phyloP scores from a whole-genome alignment of 1,140 invertebrate genomes.

The Drepana arcuata region DNA sequence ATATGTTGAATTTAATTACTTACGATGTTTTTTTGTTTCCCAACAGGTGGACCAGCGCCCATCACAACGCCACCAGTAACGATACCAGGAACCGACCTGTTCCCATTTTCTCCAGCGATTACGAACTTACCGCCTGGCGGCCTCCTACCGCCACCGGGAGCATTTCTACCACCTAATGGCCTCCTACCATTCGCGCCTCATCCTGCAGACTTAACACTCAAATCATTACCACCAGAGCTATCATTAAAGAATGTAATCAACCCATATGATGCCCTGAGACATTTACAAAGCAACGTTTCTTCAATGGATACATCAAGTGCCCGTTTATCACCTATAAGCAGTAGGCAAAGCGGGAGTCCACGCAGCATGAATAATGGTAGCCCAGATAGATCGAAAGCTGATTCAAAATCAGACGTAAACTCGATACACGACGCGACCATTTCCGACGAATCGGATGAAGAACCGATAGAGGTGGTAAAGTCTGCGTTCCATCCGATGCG shows the following conservation, averaged over 20 bases:
- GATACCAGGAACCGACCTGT: slow-evolving; percentile 67
- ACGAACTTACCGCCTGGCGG: slow-evolving; percentile 64
- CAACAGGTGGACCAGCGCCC: slow-evolving; percentile 60
- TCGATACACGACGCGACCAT: slow-evolving; percentile 77
- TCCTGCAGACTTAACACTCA: slow-evolving; percentile 58
- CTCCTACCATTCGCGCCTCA: slow-evolving; percentile 62
- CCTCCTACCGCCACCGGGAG: slow-evolving; percentile 66
- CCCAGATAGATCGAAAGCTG: slow-evolving; percentile 63
- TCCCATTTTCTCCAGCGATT: slow-evolving; percentile 63
- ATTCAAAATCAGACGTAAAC: slow-evolving; percentile 73
- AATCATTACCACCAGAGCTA: slow-evolving; percentile 50
- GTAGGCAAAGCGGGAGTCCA: slow-evolving; percentile 68
- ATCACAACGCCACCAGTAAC: slow-evolving; percentile 59
- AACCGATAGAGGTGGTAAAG: slow-evolving; percentile 81
- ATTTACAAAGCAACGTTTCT: slow-evolving; percentile 60
- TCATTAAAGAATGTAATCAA: slow-evolving; percentile 50
- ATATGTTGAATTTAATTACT: slow-evolving; percentile 18
- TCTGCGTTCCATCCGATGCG: slow-evolving; percentile 79
- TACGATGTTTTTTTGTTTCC: slow-evolving; percentile 35
- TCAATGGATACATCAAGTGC: slow-evolving; percentile 62
- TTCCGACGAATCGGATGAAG: slow-evolving; percentile 75
- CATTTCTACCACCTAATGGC: slow-evolving; percentile 59
- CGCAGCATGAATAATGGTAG: slow-evolving; percentile 64
- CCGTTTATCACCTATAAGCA: slow-evolving; percentile 72
- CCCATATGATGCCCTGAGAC: slow-evolving; percentile 59